Base-by-base conservation (phyloP, 92 coral and sea anemone genomes). In the Ricordea florida region DNA sequence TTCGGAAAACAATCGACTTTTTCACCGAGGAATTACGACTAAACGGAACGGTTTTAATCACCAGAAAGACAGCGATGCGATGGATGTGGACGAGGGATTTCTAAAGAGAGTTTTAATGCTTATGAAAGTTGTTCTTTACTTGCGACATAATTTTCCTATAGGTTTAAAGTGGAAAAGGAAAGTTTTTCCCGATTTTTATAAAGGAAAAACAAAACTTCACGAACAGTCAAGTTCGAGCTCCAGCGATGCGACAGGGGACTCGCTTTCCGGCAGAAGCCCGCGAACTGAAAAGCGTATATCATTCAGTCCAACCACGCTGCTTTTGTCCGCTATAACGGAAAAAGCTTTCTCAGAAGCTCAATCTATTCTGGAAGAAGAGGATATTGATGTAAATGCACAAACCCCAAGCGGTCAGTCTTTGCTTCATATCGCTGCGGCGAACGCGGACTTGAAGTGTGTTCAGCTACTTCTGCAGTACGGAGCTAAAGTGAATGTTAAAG, bases 331-430 rank as follows among this genome's bases (percentile, higher is more conserved):
- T 10, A 57, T 91, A 0, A 89, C 90, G 11, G 97, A 91, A 49
- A 91, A 80, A 37, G 90, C 97, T 1, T 91, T 32, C 42, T 25
- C 78, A 20, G 97, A 91, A 43, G 93, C 92, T 4, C 79, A 83
- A 55, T 22, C 45, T 15, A 74, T 91, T 51, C 46, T 91, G 58
- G 97, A 82, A 69, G 64, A 73, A 21, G 59, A 77, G 29, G 88
- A 83, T 57, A 61, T 87, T 1, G 83, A 87, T 64, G 79, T 91
- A 21, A 91, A 91, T 45, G 66, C 61, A 5, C 85, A 87, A 72
- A 71, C 97, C 18, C 97, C 97, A 2, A 91, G 86, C 58, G 97
- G 97, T 6, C 97, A 91, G 52, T 79, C 97, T 2, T 74, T 91
- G 26, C 75, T 91, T 3, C 97, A 91, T 20, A 84, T 91, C 37